Base-by-base conservation (phyloP, 2,888 invertebrate genomes). In the Willowsia nigromaculata region DNA sequence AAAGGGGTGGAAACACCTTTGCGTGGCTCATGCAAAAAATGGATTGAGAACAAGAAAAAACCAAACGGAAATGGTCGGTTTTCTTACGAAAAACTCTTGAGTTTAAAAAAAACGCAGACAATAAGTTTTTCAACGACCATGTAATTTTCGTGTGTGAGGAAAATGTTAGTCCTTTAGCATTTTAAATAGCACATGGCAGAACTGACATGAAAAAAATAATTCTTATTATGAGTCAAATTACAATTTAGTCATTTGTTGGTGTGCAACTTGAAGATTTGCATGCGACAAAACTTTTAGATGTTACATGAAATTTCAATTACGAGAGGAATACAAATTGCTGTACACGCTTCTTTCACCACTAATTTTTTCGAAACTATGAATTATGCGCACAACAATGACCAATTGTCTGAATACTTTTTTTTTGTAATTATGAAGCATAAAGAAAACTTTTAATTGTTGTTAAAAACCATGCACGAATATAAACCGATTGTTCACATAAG, bases 11-110 rank as follows among this genome's bases (percentile, higher is more conserved):
- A 50, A 68, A 47, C 68, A 83, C 74, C 68, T 68, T 71, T 71
- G 71, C 74, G 84, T 85, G 82, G 82, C 47, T 15, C 84, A 85
- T 85, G 84, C 84, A 85, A 85, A 85, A 85, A 85, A 85, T 56
- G 53, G 15, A 74, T 85, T 74, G 74, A 59, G 74, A 85, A 37
- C 84, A 85, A 85, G 83, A 74, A 71, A n/a, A n/a, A 74, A 85
- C 71, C 74, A 71, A 85, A 71, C 71, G 84, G 84, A 85, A 85
- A 74, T 85, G 71, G 84, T 85, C 71, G 43, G 40, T 62, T 82
- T 65, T 65, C 47, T 47, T 82, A 47, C 47, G 30, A 82, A 27
- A 65, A 27, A 62, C 47, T 33, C 37, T 59, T 37, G 40, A 25
- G 80, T 80, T 56, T 53, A 53, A 53, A 50, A 78, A 78, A 18